Conservation (phyloP, 2,888 invertebrate genomes). For the Troides oblongomaculatus region DNA sequence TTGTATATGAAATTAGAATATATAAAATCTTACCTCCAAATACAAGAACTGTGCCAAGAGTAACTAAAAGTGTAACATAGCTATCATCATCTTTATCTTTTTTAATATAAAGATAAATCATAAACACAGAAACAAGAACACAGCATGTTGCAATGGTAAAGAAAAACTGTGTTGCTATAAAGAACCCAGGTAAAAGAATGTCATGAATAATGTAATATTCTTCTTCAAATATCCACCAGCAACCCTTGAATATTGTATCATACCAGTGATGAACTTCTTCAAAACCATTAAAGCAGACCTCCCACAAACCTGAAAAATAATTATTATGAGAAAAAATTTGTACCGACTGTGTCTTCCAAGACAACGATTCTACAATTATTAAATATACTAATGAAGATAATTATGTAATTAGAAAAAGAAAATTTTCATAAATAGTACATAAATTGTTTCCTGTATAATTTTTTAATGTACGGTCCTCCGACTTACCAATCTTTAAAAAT, state of each 20-base stretch:
- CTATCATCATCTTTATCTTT: slow-evolving; percentile 88
- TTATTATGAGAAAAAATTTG: not conserved
- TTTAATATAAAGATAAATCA: slow-evolving; percentile 86
- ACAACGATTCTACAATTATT: no score
- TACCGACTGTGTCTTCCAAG: no score
- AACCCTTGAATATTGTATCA: slow-evolving; percentile 90
- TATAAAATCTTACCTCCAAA: slow-evolving; percentile 78
- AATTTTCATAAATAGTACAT: not conserved
- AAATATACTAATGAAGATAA: no score
- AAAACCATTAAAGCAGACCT: slow-evolving; percentile 94
- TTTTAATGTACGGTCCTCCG: not conserved
- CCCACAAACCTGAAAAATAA: slow-evolving; percentile 89
- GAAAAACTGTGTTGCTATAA: slow-evolving; percentile 95
- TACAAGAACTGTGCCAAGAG: slow-evolving; percentile 86
- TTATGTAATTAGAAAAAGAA: not conserved
- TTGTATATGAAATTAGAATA: not conserved
- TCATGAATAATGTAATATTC: slow-evolving; percentile 97
- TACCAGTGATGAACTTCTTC: slow-evolving; percentile 92
- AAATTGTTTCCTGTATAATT: not conserved
- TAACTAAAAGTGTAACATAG: slow-evolving; percentile 86
- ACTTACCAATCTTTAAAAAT: slow-evolving; percentile 89
- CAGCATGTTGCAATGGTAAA: slow-evolving; percentile 93
- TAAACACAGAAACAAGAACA: slow-evolving; percentile 86
- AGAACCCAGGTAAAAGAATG: slow-evolving; percentile 93
- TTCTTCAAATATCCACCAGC: slow-evolving; percentile 99